A percentile compares a stretch with the other conserved stretches of the same genome.
Conservation (phyloP, 2,797 vertebrate species). For the Craterocephalus amniculus region DNA sequence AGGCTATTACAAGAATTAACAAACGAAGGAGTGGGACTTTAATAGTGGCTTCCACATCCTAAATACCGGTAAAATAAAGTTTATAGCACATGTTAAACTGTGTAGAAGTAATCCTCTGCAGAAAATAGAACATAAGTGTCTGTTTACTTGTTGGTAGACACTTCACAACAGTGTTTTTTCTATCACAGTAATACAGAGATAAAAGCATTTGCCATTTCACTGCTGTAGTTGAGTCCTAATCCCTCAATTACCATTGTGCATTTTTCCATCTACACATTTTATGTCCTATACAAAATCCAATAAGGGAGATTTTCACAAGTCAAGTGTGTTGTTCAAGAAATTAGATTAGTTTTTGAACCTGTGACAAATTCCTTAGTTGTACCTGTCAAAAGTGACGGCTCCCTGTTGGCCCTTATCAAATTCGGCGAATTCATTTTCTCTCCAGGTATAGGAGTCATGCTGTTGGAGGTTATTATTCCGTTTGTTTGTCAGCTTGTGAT, state of each 20-base stretch:
- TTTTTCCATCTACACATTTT: conserved; percentile 72
- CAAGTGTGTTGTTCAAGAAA: conserved; percentile 79
- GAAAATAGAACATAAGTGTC: conserved; percentile 45
- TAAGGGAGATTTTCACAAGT: conserved; percentile 80
- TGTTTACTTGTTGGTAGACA: conserved; percentile 67
- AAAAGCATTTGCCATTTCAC: conserved; percentile 69
- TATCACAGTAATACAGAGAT: conserved; percentile 67
- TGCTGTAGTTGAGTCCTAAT: conserved; percentile 76
- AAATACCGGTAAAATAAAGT: conserved; percentile 1
- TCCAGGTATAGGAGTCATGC: conserved; percentile 77
- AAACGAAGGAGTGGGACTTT: not conserved
- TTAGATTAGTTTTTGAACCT: conserved; percentile 84
- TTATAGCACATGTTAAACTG: conserved; percentile 24
- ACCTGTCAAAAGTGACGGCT: conserved; percentile 85
- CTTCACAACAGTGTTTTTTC: conserved; percentile 65
- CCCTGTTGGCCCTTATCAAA: conserved; percentile 86
- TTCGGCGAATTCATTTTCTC: conserved; percentile 83
- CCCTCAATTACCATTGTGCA: conserved; percentile 79
- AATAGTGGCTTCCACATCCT: conserved; percentile 15
- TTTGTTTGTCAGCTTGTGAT: conserved; percentile 84
- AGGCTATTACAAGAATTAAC: not conserved
- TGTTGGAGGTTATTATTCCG: conserved; percentile 81
- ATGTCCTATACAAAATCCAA: conserved; percentile 77
- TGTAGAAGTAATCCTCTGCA: conserved; percentile 49
- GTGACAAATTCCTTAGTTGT: conserved; percentile 84